Evolutionary conservation across 2,797 vertebrate genomes (phyloP), one percentile per base, ranked within the genome.

Genomic region (Chrysocyon brachyurus): DNA sequence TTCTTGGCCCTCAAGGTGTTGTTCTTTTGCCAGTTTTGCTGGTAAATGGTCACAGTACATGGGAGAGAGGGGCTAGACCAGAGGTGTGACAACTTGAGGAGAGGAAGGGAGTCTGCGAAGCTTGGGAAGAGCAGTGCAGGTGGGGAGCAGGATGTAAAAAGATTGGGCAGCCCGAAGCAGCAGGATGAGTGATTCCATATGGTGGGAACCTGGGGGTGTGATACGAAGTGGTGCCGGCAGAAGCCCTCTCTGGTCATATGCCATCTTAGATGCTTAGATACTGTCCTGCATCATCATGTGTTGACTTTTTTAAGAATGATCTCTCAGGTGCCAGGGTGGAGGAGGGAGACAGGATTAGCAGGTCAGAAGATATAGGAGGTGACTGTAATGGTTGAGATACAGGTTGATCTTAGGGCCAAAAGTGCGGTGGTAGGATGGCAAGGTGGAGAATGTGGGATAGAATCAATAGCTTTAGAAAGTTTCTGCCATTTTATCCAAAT

Each of bases 231-330:
- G 24, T 61, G 12, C 0, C 3, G 61, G 36, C 66, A 82, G 91
- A 93, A 49, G 33, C 21, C 46, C 89, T 59, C 19, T 61, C 31
- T 66, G 72, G 63, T 70, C 10, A 0, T 3, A 9, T 33, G 17
- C 46, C 21, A 24, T 0, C 24, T 70, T 57, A 78, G 85, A 33
- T 94, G 33, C 33, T 86, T 36, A 83, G 14, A 40, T 78, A 21
- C 33, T 46, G 0, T 61, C 40, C 66, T 46, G 6, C 6, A 3
- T 75, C 52, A n/a, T 57, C 24, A 0, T 21, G 5, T 49, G 63
- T 77, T 83, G 89, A 12, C 73, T 72, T 84, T 86, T 91, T 61
- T 7, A 46, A 94, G 91, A 82, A 87, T 12, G 54, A 33, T n/a
- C 68, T 77, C 49, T 68, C 87, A 77, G 36, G 63, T 87, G 77